Conservation (phyloP, 2,888 invertebrate genomes). For the Tortricodes alternella region DNA sequence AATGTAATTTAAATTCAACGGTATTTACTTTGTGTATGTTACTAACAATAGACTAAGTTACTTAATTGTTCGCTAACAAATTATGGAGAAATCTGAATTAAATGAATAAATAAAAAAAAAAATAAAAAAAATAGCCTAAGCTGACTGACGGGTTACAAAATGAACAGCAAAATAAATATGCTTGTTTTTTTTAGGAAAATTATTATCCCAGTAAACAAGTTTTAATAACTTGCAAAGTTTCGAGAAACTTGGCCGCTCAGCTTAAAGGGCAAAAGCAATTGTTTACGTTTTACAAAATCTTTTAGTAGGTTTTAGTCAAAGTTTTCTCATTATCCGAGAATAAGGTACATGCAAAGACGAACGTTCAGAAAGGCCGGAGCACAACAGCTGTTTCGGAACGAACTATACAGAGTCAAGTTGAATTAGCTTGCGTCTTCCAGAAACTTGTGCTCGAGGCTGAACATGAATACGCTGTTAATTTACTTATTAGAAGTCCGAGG, state of each 20-base stretch:
- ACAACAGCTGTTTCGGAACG: slow-evolving; percentile 24
- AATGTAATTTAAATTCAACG: no score
- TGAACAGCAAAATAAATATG: no score
- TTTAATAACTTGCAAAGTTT: slow-evolving; percentile 13
- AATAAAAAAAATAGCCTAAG: no score
- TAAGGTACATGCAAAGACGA: slow-evolving; percentile 15
- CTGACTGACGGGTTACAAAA: no score
- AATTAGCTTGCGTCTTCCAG: slow-evolving; percentile 17
- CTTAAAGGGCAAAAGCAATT: slow-evolving; percentile 7
- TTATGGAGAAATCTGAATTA: no score
- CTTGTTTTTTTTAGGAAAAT: background rate
- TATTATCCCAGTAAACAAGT: background rate
- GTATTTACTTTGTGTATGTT: no score
- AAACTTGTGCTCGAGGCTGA: background rate
- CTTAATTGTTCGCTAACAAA: no score
- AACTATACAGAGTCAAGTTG: slow-evolving; percentile 22
- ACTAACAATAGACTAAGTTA: no score
- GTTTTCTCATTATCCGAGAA: slow-evolving; percentile 27
- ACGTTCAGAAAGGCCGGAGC: slow-evolving; percentile 11
- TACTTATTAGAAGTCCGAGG: slow-evolving; percentile 1
- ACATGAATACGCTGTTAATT: slow-evolving; percentile 15
- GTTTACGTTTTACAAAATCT: slow-evolving; percentile 20
- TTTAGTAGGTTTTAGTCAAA: slow-evolving; percentile 20
- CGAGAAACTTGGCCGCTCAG: slow-evolving; percentile 10
- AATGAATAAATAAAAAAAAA: no score